These are phyloP conservation scores for Saxidomus purpurata DNA, from an alignment of 1,140 invertebrate species.

Conservation along the genomic window DNA sequence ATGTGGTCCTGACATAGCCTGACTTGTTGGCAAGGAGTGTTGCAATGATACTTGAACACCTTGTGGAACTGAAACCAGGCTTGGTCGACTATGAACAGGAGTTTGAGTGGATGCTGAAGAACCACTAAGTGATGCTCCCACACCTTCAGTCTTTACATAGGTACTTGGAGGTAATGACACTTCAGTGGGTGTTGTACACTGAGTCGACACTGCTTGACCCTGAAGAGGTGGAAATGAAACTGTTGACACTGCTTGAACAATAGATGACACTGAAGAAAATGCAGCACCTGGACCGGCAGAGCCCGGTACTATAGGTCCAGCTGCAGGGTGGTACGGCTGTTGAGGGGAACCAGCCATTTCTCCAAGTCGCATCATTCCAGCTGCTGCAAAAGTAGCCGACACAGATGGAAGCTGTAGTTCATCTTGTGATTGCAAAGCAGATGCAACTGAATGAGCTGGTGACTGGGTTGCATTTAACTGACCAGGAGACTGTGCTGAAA, in stretches of 20 bases:
- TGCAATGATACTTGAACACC: neutral
- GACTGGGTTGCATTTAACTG: neutral
- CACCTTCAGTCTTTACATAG: slow-evolving; percentile 42
- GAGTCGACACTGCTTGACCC: slow-evolving; percentile 3
- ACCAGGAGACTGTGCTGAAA: slow-evolving; percentile 1
- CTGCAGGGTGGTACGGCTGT: neutral
- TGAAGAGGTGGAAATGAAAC: slow-evolving; percentile 51
- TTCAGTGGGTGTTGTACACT: slow-evolving; percentile 43
- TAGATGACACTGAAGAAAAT: slow-evolving; percentile 60
- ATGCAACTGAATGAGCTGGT: neutral
- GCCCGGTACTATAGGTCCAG: neutral
- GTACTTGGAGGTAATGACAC: slow-evolving; percentile 58
- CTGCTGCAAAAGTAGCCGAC: slow-evolving; percentile 61
- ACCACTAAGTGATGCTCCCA: neutral
- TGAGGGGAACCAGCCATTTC: neutral
- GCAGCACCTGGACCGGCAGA: slow-evolving; percentile 5
- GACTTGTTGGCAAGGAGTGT: neutral
- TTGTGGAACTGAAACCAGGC: neutral
- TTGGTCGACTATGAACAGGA: slow-evolving; percentile 14
- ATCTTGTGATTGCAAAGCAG: slow-evolving; percentile 15
- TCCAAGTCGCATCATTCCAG: slow-evolving; percentile 52
- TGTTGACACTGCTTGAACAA: slow-evolving; percentile 59
- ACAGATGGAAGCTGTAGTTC: slow-evolving; percentile 55
- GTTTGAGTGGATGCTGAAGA: slow-evolving; percentile 48
- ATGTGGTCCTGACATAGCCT: slow-evolving; percentile 4